Conservation (phyloP, 2,113 vertebrate genomes). For the Solea solea region DNA sequence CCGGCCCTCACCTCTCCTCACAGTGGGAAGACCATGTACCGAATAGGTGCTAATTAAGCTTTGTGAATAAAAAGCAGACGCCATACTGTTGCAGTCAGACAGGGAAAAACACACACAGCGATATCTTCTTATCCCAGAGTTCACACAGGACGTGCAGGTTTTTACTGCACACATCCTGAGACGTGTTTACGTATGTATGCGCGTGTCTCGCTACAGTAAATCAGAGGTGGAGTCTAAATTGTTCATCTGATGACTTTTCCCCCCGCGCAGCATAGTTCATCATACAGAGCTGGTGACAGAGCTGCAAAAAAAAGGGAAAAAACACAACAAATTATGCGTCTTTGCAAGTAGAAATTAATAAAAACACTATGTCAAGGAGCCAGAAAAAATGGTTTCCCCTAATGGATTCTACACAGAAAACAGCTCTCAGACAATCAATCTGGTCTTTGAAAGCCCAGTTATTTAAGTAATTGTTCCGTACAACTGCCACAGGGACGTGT, state of each 20-base stretch:
- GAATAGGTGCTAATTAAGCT: constrained; percentile 78
- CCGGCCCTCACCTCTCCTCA: constrained; percentile 45
- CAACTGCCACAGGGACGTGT: constrained; percentile 83
- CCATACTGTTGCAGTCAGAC: constrained; percentile 41
- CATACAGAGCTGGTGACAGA: constrained; percentile 71
- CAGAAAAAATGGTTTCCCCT: constrained; percentile 83
- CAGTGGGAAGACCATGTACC: constrained; percentile 62
- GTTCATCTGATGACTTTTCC: constrained; percentile 71
- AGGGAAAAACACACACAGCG: neutral
- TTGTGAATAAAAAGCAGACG: constrained; percentile 61
- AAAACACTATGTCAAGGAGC: constrained; percentile 83
- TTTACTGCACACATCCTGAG: constrained; percentile 14
- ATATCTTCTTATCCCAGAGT: constrained; percentile 6
- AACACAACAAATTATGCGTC: constrained; percentile 79
- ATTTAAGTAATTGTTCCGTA: constrained; percentile 86
- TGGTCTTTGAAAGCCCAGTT: constrained; percentile 83
- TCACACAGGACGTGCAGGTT: constrained; percentile 10
- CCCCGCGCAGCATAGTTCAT: constrained; percentile 70
- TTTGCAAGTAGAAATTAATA: constrained; percentile 84
- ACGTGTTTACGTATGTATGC: constrained; percentile 56
- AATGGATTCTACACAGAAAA: constrained; percentile 86
- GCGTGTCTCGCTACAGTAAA: constrained; percentile 58
- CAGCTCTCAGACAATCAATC: constrained; percentile 87
- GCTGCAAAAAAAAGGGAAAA: constrained; percentile 46
- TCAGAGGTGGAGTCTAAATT: constrained; percentile 79